Evolutionary conservation across 2,113 vertebrate species (phyloP), one percentile per base, ranked within the genome.

Genomic region (Ageneiosus marmoratus): DNA sequence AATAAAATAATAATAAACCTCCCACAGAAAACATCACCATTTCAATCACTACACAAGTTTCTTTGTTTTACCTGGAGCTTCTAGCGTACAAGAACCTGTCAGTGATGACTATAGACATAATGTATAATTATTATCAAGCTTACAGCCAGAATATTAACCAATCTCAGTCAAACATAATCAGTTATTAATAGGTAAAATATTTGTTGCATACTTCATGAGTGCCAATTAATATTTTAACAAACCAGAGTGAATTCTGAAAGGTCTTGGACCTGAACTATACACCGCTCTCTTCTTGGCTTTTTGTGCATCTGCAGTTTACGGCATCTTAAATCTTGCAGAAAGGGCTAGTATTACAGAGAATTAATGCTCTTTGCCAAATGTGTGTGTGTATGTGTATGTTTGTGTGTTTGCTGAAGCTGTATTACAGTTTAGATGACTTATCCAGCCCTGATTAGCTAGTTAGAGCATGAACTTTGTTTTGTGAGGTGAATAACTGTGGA

Each of bases 321-420:
- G 77, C 78, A 80, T 67, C 62, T 67, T 29, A n/a, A 29, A 37
- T 62, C 77, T 78, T 78, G 34, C 37, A 41, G 22, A 80, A 69
- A 51, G 48, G 44, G 44, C 12, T 67, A 24, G 62, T 80, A 53
- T 80, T 55, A 69, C 15, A 24, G 48, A 55, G 62, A 34, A 80
- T 34, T 22, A 48, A 24, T 48, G 24, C 48, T 51, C 63, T 11
- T 9, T 80, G 63, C 79, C 50, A 69, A 50, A 48, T 32, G 34
- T 80, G 12, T 53, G 32, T 70, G 44, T 29, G 24, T 29, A 7
- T 74, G 48, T 74, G 72, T 53, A 22, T 46, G 10, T 48, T 18
- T n/a, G n/a, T 53, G 72, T 2, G 12, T 50, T 50, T 2, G 18
- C 48, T 18, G 9, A 75, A 75, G 6, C 69, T 62, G 55, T 1